These are phyloP conservation scores for Porites lutea DNA, from an alignment of 64 coral and sea anemone species.

Conservation along the genomic window DNA sequence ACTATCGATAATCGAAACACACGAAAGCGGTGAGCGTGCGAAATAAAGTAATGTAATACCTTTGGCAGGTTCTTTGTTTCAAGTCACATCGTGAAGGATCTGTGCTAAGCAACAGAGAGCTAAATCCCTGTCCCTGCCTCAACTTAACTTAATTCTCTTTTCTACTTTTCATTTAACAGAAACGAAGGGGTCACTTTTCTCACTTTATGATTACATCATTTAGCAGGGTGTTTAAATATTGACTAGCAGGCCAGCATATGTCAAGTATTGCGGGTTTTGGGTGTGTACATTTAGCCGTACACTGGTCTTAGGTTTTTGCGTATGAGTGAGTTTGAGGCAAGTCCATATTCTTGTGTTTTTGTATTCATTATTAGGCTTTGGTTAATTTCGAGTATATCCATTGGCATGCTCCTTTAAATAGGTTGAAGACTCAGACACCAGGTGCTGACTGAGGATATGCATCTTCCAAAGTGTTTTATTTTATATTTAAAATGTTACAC, in stretches of 20 bases:
- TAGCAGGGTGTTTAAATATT: constrained; percentile 10
- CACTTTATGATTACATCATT: background rate
- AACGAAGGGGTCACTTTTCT: background rate
- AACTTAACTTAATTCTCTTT: background rate
- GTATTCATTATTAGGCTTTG: background rate
- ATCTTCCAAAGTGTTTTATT: too few species aligned
- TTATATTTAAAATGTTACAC: too few species aligned
- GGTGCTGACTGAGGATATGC: too few species aligned
- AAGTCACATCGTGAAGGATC: background rate
- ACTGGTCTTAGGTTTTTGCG: background rate
- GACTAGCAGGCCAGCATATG: background rate
- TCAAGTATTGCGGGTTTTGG: constrained; percentile 10
- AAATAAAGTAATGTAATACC: background rate
- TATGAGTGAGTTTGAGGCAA: background rate
- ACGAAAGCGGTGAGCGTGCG: background rate
- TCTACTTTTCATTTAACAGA: background rate
- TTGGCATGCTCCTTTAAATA: background rate
- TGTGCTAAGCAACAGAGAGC: background rate
- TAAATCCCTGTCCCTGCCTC: background rate
- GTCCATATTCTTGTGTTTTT: background rate
- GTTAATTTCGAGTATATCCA: too few species aligned
- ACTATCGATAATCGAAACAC: background rate
- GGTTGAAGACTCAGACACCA: too few species aligned
- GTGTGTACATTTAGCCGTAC: background rate
- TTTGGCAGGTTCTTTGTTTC: background rate